These are phyloP conservation scores for Coreius guichenoti DNA, from an alignment of 2,797 vertebrate species.

Conservation along the genomic window DNA sequence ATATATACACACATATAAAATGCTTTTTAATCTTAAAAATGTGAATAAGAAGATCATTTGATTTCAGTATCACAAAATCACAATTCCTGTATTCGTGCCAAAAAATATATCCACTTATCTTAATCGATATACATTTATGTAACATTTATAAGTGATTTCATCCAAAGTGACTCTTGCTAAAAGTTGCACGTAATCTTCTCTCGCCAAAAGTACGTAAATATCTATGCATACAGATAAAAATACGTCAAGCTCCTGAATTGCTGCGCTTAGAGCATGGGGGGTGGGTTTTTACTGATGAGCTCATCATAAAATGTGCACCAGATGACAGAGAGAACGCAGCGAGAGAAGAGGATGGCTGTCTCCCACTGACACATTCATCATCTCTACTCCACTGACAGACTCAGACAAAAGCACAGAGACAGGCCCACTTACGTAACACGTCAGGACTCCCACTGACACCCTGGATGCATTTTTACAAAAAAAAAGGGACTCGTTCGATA, in stretches of 20 bases:
- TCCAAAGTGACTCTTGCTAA: neutral
- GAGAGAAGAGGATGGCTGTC: conserved; percentile 52
- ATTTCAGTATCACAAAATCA: neutral
- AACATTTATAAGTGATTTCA: neutral
- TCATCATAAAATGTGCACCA: conserved; percentile 55
- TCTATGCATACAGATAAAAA: conserved; percentile 59
- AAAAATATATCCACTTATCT: neutral
- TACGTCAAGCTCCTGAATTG: conserved; percentile 43
- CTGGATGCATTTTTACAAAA: conserved; percentile 36
- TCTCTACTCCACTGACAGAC: conserved; percentile 45
- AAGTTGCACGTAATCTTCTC: conserved; percentile 18
- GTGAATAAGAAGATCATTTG: neutral
- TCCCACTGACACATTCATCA: conserved; percentile 57
- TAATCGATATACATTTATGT: neutral
- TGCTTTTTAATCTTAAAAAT: neutral
- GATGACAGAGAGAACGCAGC: conserved; percentile 39
- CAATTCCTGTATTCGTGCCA: neutral
- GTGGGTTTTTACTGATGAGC: conserved; percentile 58
- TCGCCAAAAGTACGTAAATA: conserved; percentile 55
- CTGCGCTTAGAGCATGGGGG: conserved; percentile 53
- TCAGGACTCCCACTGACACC: conserved; percentile 39
- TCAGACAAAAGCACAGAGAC: conserved; percentile 51
- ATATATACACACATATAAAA: neutral
- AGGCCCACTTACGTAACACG: conserved; percentile 55
- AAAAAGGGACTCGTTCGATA: neutral